Base-by-base conservation (phyloP, 2,888 invertebrate genomes). In the Andricus quercusramuli region DNA sequence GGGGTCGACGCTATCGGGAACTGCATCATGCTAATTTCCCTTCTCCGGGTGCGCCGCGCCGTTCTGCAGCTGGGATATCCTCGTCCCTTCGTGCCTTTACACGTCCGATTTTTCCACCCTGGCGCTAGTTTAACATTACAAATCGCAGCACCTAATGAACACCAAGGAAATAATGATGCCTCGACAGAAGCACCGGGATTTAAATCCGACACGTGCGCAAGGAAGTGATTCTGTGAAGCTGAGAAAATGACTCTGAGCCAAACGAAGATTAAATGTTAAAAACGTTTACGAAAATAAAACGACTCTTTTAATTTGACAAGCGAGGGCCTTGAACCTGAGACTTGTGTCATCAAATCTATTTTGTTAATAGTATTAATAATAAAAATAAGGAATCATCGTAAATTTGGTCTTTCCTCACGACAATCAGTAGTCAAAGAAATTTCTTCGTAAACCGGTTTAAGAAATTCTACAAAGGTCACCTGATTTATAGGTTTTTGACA, bases 21-120 rank as follows among this genome's bases (percentile, higher is more conserved):
- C 84, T 84, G 84, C 88, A 87, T 89, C 88, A 87, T 88, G 88
- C 87, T 88, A 87, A 88, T 89, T 89, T 86, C 87, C 81, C 84
- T 83, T 78, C 83, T 80, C 78, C 82, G 81, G 80, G 80, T 79
- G 82, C 80, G 79, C 83, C 64, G 67, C 78, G 44, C 56, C 70
- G 56, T 67, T 67, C 82, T 77, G 79, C 77, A 79, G 78, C 80
- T 76, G 77, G 66, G 62, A 59, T 32, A 66, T 51, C 68, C 77
- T 56, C 25, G 25, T 78, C 64, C 44, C 56, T 78, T 67, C 77
- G 76, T 56, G 79, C 51, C n/a, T 56, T 77, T 59, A 37, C 41
- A 78, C 17, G 65, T 79, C 37, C 59, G 22, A 78, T 22, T 78
- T 77, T 70, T 77, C 59, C 47, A 59, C 32, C 22, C 66, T 62